Conservation (phyloP, 2,888 invertebrate species). For the Rambutsinella grinnellia region DNA sequence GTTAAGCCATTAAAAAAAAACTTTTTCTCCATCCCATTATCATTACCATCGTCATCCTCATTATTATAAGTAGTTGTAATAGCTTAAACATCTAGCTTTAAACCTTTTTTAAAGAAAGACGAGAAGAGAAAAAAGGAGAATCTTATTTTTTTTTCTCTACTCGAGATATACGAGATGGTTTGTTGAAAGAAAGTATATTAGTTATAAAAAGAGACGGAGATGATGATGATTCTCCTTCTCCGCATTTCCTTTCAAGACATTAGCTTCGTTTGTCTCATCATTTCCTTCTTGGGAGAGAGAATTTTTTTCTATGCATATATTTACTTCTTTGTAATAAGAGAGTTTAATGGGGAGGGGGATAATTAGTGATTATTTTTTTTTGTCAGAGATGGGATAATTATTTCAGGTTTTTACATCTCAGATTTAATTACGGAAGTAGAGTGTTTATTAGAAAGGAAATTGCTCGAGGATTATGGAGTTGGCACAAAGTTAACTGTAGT, state of each 20-base stretch:
- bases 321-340: neutral
- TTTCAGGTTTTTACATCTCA: no score
- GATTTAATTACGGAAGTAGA: no score
- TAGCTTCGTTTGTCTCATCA: slow-evolving; percentile 60
- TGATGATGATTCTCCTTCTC: slow-evolving; percentile 18
- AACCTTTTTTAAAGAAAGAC: slow-evolving; percentile 20
- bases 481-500: no score
- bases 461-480: no score
- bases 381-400: no score
- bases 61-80: slow-evolving; percentile 56
- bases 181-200: neutral
- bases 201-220: slow-evolving; percentile 15
- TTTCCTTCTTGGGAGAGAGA: neutral
- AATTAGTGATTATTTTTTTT: slow-evolving; percentile 60
- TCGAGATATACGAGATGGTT: no score
- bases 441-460: no score
- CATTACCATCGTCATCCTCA: slow-evolving; percentile 34
- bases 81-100: slow-evolving; percentile 19
- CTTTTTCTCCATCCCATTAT: slow-evolving; percentile 46
- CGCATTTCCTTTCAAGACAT: slow-evolving; percentile 43
- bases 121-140: slow-evolving; percentile 36
- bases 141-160: neutral
- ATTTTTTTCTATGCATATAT: slow-evolving; percentile 20
- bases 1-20: slow-evolving; percentile 25
- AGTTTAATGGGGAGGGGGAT: slow-evolving; percentile 55